Percentiles rank a stretch among this genome's conserved stretches.
These are phyloP conservation scores for Bombus balteatus DNA, from an alignment of 1,140 invertebrate genomes.

Conservation along the genomic window DNA sequence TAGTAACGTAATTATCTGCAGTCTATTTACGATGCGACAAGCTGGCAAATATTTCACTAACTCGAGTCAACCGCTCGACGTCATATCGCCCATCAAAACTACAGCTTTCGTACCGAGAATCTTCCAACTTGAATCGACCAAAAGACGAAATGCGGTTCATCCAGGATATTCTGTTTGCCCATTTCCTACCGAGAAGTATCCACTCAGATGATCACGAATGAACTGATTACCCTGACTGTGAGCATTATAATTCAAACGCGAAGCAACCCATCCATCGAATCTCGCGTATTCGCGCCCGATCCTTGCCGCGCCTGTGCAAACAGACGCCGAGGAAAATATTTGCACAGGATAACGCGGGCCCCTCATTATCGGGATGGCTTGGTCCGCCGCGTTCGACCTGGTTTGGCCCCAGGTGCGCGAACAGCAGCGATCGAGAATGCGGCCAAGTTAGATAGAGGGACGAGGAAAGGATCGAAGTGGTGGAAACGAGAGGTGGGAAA, in stretches of 20 bases:
- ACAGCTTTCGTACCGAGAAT: neutral
- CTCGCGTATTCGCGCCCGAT: slow-evolving; percentile 30
- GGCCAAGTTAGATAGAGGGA: neutral
- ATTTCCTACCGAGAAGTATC: slow-evolving; percentile 34
- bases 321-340: slow-evolving; percentile 74
- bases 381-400: slow-evolving; percentile 45
- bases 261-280: neutral
- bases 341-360: slow-evolving; percentile 75
- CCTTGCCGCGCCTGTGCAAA: slow-evolving; percentile 71
- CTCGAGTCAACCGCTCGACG: no score
- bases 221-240: slow-evolving; percentile 55
- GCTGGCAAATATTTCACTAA: no score
- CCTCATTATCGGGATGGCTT: slow-evolving; percentile 75
- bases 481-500: slow-evolving; percentile 36
- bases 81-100: neutral
- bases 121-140: neutral
- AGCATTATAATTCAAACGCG: slow-evolving; percentile 21
- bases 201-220: slow-evolving; percentile 64
- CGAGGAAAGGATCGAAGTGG: slow-evolving; percentile 25
- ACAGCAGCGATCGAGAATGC: slow-evolving; percentile 40
- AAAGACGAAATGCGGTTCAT: neutral
- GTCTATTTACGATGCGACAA: no score
- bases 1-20: no score
- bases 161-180: slow-evolving; percentile 19
- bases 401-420: slow-evolving; percentile 67